These are phyloP conservation scores for Stomorhina lunata DNA, from an alignment of 2,888 invertebrate genomes.

Conservation along the genomic window DNA sequence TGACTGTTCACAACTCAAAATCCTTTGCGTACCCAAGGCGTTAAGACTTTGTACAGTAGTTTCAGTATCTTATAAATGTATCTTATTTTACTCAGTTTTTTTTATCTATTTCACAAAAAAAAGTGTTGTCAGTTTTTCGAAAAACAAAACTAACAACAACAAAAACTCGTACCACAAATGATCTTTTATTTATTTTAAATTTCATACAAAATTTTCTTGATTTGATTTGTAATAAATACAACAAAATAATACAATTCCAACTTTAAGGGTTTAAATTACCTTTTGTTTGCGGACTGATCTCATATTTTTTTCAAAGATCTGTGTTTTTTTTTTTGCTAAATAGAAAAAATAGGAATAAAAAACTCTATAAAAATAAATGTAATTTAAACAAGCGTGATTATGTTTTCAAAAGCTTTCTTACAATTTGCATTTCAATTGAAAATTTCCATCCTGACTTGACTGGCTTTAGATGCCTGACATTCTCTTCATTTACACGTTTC, in stretches of 20 bases:
- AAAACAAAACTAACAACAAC: conserved; percentile 35
- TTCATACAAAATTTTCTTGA: conserved; percentile 31
- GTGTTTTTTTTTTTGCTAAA: not conserved
- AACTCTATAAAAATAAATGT: conserved; percentile 65
- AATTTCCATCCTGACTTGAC: conserved; percentile 49
- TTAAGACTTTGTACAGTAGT: conserved; percentile 31
- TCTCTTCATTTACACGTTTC: conserved; percentile 4
- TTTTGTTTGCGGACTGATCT: conserved; percentile 51
- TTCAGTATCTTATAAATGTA: conserved; percentile 23
- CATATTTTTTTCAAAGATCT: no score
- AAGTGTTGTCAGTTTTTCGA: conserved; percentile 37
- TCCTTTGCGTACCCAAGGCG: not conserved
- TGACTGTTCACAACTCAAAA: no score
- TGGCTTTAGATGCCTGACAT: not conserved
- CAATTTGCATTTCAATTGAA: conserved; percentile 67
- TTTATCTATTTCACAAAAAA: conserved; percentile 40
- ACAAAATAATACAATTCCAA: conserved; percentile 29
- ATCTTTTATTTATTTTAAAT: conserved; percentile 48
- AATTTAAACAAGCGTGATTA: conserved; percentile 67
- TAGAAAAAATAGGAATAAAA: not conserved
- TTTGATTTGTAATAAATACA: conserved; percentile 38
- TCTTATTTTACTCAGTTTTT: conserved; percentile 17
- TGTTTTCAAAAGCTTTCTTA: conserved; percentile 66
- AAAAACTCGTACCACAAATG: not conserved
- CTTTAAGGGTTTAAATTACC: conserved; percentile 60